These are phyloP conservation scores for Lasioglossum calceatum DNA, from an alignment of 2,888 invertebrate genomes.

Conservation along the genomic window DNA sequence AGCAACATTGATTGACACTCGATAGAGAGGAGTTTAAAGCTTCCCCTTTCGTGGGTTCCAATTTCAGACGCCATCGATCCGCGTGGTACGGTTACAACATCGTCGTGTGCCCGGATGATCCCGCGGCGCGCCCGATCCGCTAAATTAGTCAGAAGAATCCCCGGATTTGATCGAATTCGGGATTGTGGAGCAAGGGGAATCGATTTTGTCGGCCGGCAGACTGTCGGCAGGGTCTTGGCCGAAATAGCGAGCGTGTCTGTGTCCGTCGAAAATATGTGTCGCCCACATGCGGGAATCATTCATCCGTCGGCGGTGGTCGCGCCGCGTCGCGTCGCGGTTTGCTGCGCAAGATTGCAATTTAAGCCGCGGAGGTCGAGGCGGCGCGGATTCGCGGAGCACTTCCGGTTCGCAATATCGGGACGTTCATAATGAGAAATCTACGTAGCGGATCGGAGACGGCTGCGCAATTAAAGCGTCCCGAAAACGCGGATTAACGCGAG, in stretches of 20 bases:
- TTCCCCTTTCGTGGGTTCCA: neutral
- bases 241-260: constrained; percentile 34
- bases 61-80: constrained; percentile 12
- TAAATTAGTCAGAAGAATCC: constrained; percentile 39
- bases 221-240: constrained; percentile 21
- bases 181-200: neutral
- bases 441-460: neutral
- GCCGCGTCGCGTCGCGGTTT: constrained; percentile 27
- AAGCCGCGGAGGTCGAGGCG: constrained; percentile 23
- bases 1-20: constrained; percentile 11
- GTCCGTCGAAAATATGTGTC: neutral
- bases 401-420: constrained; percentile 40
- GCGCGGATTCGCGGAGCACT: neutral
- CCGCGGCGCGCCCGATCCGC: neutral
- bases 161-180: neutral
- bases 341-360: constrained; percentile 53
- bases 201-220: neutral
- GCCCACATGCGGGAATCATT: constrained; percentile 18
- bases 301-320: neutral
- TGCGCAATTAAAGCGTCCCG: constrained; percentile 40
- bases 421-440: constrained; percentile 35
- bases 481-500: constrained; percentile 40
- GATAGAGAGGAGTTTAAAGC: constrained; percentile 3
- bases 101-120: neutral
- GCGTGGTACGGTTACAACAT: neutral